phyloP scores from a whole-genome alignment of 2,888 invertebrate species.

The Philhelius pedissequus region DNA sequence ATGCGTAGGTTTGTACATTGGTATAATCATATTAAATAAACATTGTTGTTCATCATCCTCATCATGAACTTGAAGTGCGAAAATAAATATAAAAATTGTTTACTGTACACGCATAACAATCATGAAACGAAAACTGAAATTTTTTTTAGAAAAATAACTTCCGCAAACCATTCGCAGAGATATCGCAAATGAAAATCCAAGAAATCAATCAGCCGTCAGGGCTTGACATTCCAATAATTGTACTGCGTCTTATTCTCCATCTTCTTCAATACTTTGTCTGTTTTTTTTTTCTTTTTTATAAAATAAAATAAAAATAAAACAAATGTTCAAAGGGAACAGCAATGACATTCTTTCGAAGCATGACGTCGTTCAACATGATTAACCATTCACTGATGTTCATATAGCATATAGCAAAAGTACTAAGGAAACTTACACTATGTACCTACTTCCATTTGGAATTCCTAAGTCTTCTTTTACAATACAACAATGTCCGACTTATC shows the following conservation, averaged over 20 bases:
- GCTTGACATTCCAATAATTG: slow-evolving; percentile 58
- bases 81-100: neutral
- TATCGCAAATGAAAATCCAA: slow-evolving; percentile 6
- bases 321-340: slow-evolving; percentile 13
- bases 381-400: slow-evolving; percentile 24
- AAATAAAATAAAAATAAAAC: too few relatives aligned
- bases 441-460: slow-evolving; percentile 25
- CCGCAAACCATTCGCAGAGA: slow-evolving; percentile 24
- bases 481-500: slow-evolving; percentile 24
- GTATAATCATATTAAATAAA: too few relatives aligned
- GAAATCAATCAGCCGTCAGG: slow-evolving; percentile 44
- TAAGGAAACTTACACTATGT: neutral
- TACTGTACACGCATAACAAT: neutral
- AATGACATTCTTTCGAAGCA: slow-evolving; percentile 55
- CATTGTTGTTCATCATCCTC: neutral
- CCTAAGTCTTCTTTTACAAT: slow-evolving; percentile 40
- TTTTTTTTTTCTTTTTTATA: neutral
- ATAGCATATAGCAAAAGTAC: neutral
- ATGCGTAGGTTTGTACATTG: too few relatives aligned
- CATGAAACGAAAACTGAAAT: slow-evolving; percentile 7
- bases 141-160: neutral
- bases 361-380: slow-evolving; percentile 57
- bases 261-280: slow-evolving; percentile 1
- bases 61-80: neutral
- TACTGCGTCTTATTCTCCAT: neutral